These are phyloP conservation scores for Steinernema scapterisci DNA, from an alignment of 2,888 invertebrate genomes.

Conservation along the genomic window DNA sequence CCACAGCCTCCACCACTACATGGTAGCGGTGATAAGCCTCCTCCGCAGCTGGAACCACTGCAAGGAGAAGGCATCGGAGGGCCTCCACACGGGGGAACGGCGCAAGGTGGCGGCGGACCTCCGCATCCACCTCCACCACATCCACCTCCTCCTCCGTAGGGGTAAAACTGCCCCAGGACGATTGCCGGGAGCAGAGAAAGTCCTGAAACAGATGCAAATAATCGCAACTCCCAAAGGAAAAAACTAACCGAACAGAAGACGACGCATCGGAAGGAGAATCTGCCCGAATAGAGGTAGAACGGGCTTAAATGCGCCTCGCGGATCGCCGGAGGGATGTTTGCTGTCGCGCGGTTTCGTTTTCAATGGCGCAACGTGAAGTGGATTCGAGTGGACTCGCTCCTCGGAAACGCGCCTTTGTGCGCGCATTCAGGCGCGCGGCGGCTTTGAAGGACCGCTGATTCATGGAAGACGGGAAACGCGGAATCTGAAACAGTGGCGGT, in stretches of 20 bases:
- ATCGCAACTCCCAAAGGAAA: neutral
- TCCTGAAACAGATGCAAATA: neutral
- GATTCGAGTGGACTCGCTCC: neutral
- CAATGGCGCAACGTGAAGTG: slow-evolving; percentile 28
- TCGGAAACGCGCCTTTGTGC: slow-evolving; percentile 11
- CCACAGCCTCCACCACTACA: neutral
- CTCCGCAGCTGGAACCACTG: neutral
- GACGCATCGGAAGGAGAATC: slow-evolving; percentile 26
- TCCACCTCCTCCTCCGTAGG: slow-evolving; percentile 11
- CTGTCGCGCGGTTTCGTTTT: slow-evolving; percentile 26
- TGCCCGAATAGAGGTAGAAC: neutral
- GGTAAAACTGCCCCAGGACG: neutral
- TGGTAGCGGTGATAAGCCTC: neutral
- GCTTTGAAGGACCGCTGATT: neutral
- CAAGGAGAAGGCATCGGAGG: slow-evolving; percentile 4
- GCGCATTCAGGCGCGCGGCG: neutral
- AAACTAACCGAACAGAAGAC: neutral
- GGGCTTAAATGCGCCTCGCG: slow-evolving; percentile 10
- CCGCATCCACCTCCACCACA: slow-evolving; percentile 29
- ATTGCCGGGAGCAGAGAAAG: neutral
- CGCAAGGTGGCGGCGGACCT: slow-evolving; percentile 9
- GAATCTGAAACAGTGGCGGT: too few species aligned
- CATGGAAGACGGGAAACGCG: neutral
- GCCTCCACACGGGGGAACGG: slow-evolving; percentile 22
- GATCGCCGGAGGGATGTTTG: slow-evolving; percentile 16